phyloP scores from a whole-genome alignment of 2,113 vertebrate genomes.

The Rhinichthys klamathensis region DNA sequence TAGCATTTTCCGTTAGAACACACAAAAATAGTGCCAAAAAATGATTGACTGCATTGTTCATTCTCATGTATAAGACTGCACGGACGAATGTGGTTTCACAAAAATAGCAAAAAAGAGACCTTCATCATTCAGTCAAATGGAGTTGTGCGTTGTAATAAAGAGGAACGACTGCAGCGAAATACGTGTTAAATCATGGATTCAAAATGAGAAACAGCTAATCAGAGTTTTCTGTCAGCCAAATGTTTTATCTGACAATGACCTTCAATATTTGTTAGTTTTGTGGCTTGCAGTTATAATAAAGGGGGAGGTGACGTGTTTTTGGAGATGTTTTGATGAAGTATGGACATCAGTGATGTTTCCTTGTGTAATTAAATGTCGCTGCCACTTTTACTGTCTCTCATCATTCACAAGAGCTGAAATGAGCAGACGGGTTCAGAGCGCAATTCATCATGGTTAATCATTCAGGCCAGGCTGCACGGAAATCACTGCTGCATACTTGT shows the following conservation, averaged over 20 bases:
- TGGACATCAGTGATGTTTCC: constrained; percentile 42
- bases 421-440: constrained; percentile 49
- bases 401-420: constrained; percentile 38
- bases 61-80: constrained; percentile 4
- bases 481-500: constrained; percentile 37
- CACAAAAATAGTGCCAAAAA: constrained; percentile 10
- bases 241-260: constrained; percentile 30
- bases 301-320: constrained; percentile 28
- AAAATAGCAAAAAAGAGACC: neutral
- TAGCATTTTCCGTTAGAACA: constrained; percentile 31
- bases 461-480: constrained; percentile 37
- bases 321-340: constrained; percentile 46
- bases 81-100: neutral
- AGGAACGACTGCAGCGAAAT: neutral
- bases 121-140: neutral
- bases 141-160: neutral
- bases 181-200: neutral
- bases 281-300: neutral
- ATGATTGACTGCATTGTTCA: constrained; percentile 18
- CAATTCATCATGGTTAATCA: constrained; percentile 50
- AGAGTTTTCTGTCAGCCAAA: neutral
- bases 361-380: constrained; percentile 49
- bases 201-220: neutral
- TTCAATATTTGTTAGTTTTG: constrained; percentile 33
- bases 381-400: constrained; percentile 48